A percentile compares a stretch with the other conserved stretches of the same genome.
phyloP scores from a whole-genome alignment of 2,113 vertebrate genomes.

The Triplophysa tibetana region DNA sequence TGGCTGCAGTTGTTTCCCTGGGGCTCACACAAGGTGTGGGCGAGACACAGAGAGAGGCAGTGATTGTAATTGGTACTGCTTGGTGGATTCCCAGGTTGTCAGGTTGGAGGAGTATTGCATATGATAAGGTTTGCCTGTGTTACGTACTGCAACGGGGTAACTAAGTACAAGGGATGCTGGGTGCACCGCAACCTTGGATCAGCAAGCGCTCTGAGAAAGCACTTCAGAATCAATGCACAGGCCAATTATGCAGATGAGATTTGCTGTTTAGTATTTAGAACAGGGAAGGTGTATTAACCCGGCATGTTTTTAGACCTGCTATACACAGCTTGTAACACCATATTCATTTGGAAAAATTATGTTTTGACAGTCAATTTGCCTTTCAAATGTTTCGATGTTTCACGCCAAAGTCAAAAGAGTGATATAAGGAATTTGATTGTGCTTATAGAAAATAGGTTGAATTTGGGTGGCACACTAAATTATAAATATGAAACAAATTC shows the following conservation, averaged over 20 bases:
- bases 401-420: no score
- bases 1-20: conserved; percentile 24
- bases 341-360: no score
- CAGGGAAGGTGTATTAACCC: not conserved
- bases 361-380: no score
- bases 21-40: conserved; percentile 18
- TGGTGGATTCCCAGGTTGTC: conserved; percentile 30
- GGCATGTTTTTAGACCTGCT: not conserved
- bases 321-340: not conserved
- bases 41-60: conserved; percentile 6
- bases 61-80: conserved; percentile 44
- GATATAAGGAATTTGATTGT: no score
- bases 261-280: conserved; percentile 1
- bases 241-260: conserved; percentile 32
- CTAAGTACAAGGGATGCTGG: conserved; percentile 11
- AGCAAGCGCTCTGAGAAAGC: not conserved
- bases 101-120: conserved; percentile 18
- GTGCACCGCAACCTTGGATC: conserved; percentile 3
- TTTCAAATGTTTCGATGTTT: no score
- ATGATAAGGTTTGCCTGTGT: conserved; percentile 26
- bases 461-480: no score
- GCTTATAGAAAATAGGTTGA: no score
- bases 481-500: no score
- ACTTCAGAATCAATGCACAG: conserved; percentile 21
- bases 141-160: not conserved